A percentile compares a stretch with the other conserved stretches of the same genome.
Conservation (phyloP, 1,140 invertebrate species). For the Agrilus planipennis region DNA sequence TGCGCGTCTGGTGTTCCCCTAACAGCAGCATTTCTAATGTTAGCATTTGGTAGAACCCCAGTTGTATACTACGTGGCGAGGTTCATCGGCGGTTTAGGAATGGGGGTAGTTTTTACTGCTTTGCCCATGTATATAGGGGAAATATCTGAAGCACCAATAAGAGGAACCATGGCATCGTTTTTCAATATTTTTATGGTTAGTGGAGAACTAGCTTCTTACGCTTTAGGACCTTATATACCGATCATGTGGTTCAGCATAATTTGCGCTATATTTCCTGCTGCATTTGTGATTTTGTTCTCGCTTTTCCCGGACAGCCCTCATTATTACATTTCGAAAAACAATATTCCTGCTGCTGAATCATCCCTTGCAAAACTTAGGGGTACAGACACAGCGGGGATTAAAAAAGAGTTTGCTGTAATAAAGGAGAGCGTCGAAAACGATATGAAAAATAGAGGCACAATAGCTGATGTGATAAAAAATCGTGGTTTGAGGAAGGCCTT, state of each 20-base stretch:
- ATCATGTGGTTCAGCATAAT: conserved; percentile 41
- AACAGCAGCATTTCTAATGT: conserved; percentile 31
- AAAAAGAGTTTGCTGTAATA: conserved; percentile 41
- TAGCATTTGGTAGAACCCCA: conserved; percentile 31
- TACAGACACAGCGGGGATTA: conserved; percentile 32
- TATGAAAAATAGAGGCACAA: neutral
- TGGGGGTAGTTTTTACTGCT: conserved; percentile 36
- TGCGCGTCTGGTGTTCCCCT: conserved; percentile 28
- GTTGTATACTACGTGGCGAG: conserved; percentile 32
- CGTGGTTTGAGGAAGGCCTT: conserved; percentile 42
- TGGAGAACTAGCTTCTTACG: conserved; percentile 33
- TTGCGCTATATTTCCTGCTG: conserved; percentile 34
- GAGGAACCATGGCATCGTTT: conserved; percentile 17
- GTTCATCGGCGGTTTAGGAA: conserved; percentile 34
- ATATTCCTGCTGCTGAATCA: conserved; percentile 45
- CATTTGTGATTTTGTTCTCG: conserved; percentile 38
- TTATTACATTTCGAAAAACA: conserved; percentile 45
- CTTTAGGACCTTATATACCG: conserved; percentile 41
- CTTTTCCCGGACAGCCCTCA: conserved; percentile 60
- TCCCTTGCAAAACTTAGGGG: conserved; percentile 50
- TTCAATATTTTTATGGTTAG: conserved; percentile 12
- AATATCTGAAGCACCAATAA: conserved; percentile 31
- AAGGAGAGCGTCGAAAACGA: conserved; percentile 30
- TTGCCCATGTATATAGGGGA: conserved; percentile 41
- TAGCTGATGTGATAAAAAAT: conserved; percentile 3